Base-by-base conservation (phyloP, 2,888 invertebrate species). In the Erebia epiphron region DNA sequence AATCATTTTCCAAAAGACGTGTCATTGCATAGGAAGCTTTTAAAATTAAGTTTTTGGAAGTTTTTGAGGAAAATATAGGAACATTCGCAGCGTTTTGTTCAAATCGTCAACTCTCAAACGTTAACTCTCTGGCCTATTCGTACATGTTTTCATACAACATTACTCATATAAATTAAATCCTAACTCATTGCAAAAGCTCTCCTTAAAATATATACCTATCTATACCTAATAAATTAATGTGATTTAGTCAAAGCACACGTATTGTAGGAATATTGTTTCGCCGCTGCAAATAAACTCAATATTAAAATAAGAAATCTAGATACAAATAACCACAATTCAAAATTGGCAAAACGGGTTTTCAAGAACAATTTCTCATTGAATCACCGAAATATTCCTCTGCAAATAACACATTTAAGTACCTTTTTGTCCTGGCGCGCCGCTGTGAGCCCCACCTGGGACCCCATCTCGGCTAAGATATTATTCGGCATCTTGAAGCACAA, bases 371-470 rank as follows among this genome's bases (percentile, higher is more conserved):
- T 18, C 10, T 18, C 11, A 10, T 9, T 16, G 52, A 9, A 52
- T 52, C 54, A 16, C 16, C 14, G n/a, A 54, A 54, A 18, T 54
- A 9, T 43, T 43, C 61, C 43, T 16, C 11, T n/a, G 35, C 2
- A 14, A 11, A 43, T 16, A 61, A 43, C 11, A 76, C 87, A 76
- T 11, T 11, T 9, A 43, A 43, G 43, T 80, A 91, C 92, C 89
- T 89, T 91, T 77, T 88, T 88, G 74, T 87, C 84, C 69, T 90
- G 91, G 14, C 91, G 79, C 68, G 84, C 85, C 58, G 90, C 87
- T 35, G 92, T 92, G 72, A 92, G 84, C 75, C 91, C 92, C 86
- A 92, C 92, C 78, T 92, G 92, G 84, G 92, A 92, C 81, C 92
- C 92, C 92, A 92, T 91, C 80, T 92, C 92, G 50, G 91, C 91